These are phyloP conservation scores for Caenorhabditis sulstoni DNA, from an alignment of 2,888 invertebrate genomes.

Conservation along the genomic window DNA sequence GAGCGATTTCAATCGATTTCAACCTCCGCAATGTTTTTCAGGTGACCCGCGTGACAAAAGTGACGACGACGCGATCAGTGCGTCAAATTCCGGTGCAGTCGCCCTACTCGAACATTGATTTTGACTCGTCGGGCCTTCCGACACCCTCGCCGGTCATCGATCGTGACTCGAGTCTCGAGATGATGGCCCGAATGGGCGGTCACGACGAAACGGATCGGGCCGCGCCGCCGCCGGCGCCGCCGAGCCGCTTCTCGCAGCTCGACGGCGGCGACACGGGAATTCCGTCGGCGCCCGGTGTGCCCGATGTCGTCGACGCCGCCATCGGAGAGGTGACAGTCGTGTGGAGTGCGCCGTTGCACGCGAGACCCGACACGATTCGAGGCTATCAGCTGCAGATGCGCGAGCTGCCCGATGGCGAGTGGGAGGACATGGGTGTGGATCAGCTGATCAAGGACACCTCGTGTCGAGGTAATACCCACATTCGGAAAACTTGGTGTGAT, in stretches of 20 bases:
- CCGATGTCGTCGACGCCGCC: constrained; percentile 74
- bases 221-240: constrained; percentile 68
- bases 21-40: constrained; percentile 54
- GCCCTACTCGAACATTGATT: constrained; percentile 76
- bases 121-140: constrained; percentile 75
- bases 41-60: constrained; percentile 80
- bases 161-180: constrained; percentile 36
- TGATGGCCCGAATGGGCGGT: constrained; percentile 53
- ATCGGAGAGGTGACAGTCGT: constrained; percentile 76
- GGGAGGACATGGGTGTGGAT: constrained; percentile 77
- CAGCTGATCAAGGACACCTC: constrained; percentile 75
- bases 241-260: constrained; percentile 40
- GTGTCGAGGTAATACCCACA: constrained; percentile 71
- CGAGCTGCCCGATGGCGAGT: constrained; percentile 74
- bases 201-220: constrained; percentile 55
- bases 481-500: too few species aligned
- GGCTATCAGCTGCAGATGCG: constrained; percentile 79
- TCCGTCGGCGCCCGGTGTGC: constrained; percentile 77
- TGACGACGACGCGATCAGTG: constrained; percentile 80
- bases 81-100: constrained; percentile 78
- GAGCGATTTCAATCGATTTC: neutral
- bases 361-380: constrained; percentile 69
- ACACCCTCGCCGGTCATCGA: constrained; percentile 65
- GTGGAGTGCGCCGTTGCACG: constrained; percentile 76
- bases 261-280: constrained; percentile 36